phyloP scores from a whole-genome alignment of 1,140 invertebrate species.

The Vanessa tameamea region DNA sequence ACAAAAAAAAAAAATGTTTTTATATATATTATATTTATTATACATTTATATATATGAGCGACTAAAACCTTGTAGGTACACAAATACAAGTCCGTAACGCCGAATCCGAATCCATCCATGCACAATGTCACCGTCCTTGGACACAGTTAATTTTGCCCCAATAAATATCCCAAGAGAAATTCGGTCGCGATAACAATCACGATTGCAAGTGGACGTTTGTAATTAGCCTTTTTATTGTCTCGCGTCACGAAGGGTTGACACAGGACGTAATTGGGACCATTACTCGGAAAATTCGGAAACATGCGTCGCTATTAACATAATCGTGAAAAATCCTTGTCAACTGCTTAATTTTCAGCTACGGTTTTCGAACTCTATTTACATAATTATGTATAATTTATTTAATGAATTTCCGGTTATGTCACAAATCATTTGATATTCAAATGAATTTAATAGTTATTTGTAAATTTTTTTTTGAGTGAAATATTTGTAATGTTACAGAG shows the following conservation, averaged over 20 bases:
- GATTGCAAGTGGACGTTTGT: conserved; percentile 44
- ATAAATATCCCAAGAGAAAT: conserved; percentile 48
- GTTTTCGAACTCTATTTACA: conserved; percentile 7
- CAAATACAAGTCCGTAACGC: background rate
- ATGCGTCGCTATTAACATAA: conserved; percentile 43
- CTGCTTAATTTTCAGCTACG: conserved; percentile 16
- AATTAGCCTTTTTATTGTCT: conserved; percentile 48
- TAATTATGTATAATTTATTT: conserved; percentile 7
- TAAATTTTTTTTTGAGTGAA: background rate
- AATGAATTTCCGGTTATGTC: conserved; percentile 2
- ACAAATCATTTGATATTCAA: background rate
- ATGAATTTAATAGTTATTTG: background rate
- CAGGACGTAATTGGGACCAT: conserved; percentile 39
- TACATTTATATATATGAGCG: too few species aligned
- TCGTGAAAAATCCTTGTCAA: conserved; percentile 30
- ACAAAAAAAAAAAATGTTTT: too few species aligned
- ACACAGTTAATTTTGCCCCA: conserved; percentile 35
- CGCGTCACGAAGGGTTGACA: conserved; percentile 44
- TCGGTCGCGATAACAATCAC: conserved; percentile 40
- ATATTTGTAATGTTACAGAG: background rate
- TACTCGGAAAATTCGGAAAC: conserved; percentile 41
- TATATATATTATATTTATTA: too few species aligned
- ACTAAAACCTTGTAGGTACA: too few species aligned
- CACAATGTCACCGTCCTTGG: conserved; percentile 8
- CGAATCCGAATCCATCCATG: background rate